Percentiles rank a stretch among this genome's conserved stretches.
phyloP scores from a whole-genome alignment of 2,113 vertebrate genomes.

The Fulmarus glacialis region DNA sequence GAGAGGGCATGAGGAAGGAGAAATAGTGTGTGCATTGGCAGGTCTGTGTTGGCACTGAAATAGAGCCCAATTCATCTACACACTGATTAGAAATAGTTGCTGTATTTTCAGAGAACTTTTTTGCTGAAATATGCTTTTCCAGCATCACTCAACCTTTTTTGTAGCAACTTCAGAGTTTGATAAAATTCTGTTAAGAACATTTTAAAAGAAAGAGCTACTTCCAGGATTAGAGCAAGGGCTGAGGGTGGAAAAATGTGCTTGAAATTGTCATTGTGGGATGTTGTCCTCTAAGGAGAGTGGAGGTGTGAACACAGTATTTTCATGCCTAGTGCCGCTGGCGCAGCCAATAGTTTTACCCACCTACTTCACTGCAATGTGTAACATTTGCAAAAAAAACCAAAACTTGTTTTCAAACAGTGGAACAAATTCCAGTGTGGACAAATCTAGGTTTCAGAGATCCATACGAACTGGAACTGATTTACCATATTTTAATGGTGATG shows the following conservation, averaged over 20 bases:
- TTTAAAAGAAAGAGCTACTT: neutral
- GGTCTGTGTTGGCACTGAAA: neutral
- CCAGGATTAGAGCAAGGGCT: neutral
- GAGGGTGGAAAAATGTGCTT: neutral
- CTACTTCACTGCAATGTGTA: neutral
- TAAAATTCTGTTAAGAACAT: neutral
- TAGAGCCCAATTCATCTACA: neutral
- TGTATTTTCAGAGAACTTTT: neutral
- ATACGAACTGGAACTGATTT: neutral
- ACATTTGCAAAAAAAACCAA: neutral
- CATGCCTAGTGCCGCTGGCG: neutral
- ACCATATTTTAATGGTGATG: neutral
- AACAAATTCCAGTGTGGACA: neutral
- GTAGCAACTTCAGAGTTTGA: neutral
- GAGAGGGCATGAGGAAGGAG: neutral
- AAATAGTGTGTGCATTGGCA: neutral
- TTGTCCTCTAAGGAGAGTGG: neutral
- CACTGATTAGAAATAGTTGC: neutral
- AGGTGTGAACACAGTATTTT: neutral
- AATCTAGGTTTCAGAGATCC: neutral
- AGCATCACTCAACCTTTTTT: neutral
- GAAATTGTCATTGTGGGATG: neutral
- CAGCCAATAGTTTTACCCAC: neutral
- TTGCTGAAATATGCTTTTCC: neutral
- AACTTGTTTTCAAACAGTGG: neutral